Evolutionary conservation across 92 coral and sea anemone species (phyloP).

Genomic region (Epizoanthus scotinus): DNA sequence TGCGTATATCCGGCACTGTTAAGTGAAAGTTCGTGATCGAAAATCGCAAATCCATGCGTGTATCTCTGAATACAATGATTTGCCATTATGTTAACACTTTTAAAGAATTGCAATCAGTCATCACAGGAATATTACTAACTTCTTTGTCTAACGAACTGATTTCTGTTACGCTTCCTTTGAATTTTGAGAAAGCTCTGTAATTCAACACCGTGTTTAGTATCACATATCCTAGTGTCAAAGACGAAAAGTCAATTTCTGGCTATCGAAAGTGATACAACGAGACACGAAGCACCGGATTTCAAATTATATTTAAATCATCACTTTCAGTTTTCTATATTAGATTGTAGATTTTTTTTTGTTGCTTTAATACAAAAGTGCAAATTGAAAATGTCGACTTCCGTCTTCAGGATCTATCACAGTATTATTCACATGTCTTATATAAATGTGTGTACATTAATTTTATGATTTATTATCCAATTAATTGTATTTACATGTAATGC

Average conservation of each 20-base stretch:
- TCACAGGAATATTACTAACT: neutral
- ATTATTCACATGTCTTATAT: neutral
- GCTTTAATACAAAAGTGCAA: neutral
- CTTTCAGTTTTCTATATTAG: constrained; percentile 13
- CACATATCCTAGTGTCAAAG: neutral
- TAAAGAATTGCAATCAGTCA: too few relatives aligned
- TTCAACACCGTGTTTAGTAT: too few relatives aligned
- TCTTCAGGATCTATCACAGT: neutral
- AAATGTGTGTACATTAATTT: neutral
- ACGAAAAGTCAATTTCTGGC: constrained; percentile 19
- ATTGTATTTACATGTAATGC: neutral
- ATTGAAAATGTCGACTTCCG: constrained; percentile 1
- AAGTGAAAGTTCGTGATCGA: too few relatives aligned
- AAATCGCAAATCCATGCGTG: too few relatives aligned
- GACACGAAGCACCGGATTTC: constrained; percentile 22
- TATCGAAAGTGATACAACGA: neutral
- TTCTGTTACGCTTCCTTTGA: neutral
- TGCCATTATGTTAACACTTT: too few relatives aligned
- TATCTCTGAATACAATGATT: too few relatives aligned
- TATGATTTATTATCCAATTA: constrained; percentile 11
- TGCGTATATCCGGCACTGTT: too few relatives aligned
- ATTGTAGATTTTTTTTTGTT: neutral
- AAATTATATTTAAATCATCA: neutral
- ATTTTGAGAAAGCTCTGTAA: too few relatives aligned
- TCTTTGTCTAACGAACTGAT: neutral